Conservation (phyloP, 1,140 invertebrate genomes). For the Apis florea region DNA sequence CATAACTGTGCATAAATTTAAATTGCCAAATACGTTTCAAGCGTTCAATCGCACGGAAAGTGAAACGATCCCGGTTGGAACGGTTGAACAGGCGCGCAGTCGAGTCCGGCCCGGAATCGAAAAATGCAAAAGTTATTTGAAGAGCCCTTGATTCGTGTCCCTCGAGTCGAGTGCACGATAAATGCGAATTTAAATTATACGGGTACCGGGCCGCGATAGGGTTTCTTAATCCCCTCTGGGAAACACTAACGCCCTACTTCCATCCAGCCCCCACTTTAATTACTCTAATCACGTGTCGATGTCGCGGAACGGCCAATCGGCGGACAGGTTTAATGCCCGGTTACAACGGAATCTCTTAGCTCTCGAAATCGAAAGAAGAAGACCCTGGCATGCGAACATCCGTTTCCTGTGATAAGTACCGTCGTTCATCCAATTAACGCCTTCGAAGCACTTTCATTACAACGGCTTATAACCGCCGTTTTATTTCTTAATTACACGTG, state of each 20-base stretch:
- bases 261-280: conserved; percentile 64
- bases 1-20: too few species aligned
- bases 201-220: conserved; percentile 66
- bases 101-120: not conserved
- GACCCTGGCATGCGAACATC: conserved; percentile 67
- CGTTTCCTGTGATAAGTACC: conserved; percentile 34
- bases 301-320: conserved; percentile 52
- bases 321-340: conserved; percentile 38
- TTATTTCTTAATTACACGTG: conserved; percentile 45
- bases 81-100: not conserved
- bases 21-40: not conserved
- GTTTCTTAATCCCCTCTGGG: conserved; percentile 75
- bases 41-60: not conserved
- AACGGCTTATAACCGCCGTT: conserved; percentile 2
- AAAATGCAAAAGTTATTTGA: not conserved
- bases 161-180: conserved; percentile 29
- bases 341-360: conserved; percentile 40
- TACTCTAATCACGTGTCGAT: conserved; percentile 71
- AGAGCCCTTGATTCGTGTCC: conserved; percentile 8
- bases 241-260: conserved; percentile 75
- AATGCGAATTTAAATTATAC: conserved; percentile 74
- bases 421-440: conserved; percentile 39
- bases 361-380: conserved; percentile 55
- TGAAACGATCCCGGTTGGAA: too few species aligned
- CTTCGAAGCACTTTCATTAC: conserved; percentile 39